A percentile compares a stretch with the other conserved stretches of the same genome.
phyloP scores from a whole-genome alignment of 2,797 vertebrate genomes.

The Natrix natrix region DNA sequence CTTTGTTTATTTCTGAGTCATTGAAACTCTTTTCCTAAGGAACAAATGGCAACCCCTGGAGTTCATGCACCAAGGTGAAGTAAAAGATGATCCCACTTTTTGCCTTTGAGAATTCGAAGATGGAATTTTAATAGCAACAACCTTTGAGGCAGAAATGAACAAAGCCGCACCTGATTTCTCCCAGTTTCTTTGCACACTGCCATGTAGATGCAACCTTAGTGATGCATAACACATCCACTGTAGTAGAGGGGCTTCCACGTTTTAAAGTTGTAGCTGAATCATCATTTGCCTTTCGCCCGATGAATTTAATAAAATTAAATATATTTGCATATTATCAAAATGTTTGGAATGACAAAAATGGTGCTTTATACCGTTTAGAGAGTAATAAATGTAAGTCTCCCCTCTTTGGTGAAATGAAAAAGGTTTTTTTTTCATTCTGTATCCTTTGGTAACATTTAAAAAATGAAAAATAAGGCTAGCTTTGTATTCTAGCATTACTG shows the following conservation, averaged over 20 bases:
- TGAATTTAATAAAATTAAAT: not conserved
- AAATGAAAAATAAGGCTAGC: not conserved
- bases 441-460: not conserved
- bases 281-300: too few relatives aligned
- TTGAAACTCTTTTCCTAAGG: constrained; percentile 68
- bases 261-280: not conserved
- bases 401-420: not conserved
- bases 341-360: not conserved
- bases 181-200: not conserved
- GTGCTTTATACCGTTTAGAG: not conserved
- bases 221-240: not conserved
- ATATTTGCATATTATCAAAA: not conserved
- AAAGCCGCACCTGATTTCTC: not conserved
- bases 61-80: not conserved
- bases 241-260: not conserved
- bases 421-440: not conserved
- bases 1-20: constrained; percentile 61
- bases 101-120: not conserved
- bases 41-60: constrained; percentile 46
- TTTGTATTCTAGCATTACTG: not conserved
- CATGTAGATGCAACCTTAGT: not conserved
- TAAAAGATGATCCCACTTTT: not conserved
- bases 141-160: not conserved
- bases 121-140: not conserved
- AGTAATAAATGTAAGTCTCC: not conserved